These are phyloP conservation scores for Trichonephila inaurata DNA, from an alignment of 1,140 invertebrate genomes.

Conservation along the genomic window DNA sequence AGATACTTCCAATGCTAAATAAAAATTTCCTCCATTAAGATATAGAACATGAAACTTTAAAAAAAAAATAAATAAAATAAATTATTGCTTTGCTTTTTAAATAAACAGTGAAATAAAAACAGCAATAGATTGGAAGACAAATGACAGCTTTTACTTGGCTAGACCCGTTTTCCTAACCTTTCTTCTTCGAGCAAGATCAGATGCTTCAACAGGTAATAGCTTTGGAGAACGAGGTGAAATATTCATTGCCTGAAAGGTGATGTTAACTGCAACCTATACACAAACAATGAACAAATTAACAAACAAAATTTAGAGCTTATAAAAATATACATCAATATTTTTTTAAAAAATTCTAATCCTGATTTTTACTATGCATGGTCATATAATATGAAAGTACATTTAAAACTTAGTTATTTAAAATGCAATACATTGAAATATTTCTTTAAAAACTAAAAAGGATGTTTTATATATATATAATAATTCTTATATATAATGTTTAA, in stretches of 20 bases:
- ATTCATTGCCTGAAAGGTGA: slow-evolving; percentile 91
- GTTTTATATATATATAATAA: no score
- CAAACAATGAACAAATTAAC: no score
- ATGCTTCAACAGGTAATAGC: slow-evolving; percentile 91
- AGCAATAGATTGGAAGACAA: background rate
- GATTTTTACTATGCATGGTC: no score
- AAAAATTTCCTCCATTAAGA: background rate
- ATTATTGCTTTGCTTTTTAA: background rate
- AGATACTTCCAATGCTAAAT: background rate
- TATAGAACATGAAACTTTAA: background rate
- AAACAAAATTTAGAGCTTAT: no score
- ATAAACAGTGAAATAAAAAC: background rate
- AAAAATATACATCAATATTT: no score
- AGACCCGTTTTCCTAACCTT: slow-evolving; percentile 7
- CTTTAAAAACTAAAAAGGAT: no score
- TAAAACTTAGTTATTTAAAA: no score
- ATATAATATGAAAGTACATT: no score
- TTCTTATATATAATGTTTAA: no score
- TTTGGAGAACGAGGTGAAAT: slow-evolving; percentile 88
- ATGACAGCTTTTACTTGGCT: background rate
- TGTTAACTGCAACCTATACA: slow-evolving; percentile 87
- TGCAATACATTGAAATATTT: no score
- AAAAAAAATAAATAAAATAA: background rate
- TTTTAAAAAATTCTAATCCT: no score
- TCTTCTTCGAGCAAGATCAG: slow-evolving; percentile 90